Percentiles rank a stretch among this genome's conserved stretches.
Conservation (phyloP, 2,888 invertebrate genomes). For the Nomada goodeniana region DNA sequence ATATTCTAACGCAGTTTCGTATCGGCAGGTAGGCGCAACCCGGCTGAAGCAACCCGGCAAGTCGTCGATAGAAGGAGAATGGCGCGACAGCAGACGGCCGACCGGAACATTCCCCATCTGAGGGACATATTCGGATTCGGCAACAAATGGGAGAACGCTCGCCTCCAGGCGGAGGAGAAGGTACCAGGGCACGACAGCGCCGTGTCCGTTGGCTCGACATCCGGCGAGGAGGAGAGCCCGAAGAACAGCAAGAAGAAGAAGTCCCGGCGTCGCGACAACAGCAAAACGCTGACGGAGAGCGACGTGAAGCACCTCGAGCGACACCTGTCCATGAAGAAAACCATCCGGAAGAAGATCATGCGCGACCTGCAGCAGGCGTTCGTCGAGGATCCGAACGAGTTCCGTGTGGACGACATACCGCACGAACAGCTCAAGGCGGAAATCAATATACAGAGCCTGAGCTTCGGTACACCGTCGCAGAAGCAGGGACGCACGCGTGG, state of each 20-base stretch:
- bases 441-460: slow-evolving; percentile 88
- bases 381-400: slow-evolving; percentile 90
- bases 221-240: slow-evolving; percentile 82
- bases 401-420: slow-evolving; percentile 89
- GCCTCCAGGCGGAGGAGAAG: slow-evolving; percentile 79
- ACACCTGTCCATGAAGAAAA: slow-evolving; percentile 94
- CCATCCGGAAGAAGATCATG: slow-evolving; percentile 94
- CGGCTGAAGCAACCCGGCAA: not conserved
- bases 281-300: slow-evolving; percentile 88
- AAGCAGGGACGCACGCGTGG: slow-evolving; percentile 85
- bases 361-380: slow-evolving; percentile 91
- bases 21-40: not conserved
- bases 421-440: slow-evolving; percentile 89
- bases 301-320: slow-evolving; percentile 91
- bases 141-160: slow-evolving; percentile 82
- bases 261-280: slow-evolving; percentile 89
- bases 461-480: slow-evolving; percentile 85
- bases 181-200: slow-evolving; percentile 83
- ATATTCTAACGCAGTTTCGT: slow-evolving; percentile 1
- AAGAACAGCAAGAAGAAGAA: slow-evolving; percentile 87
- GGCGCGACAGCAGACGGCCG: slow-evolving; percentile 86
- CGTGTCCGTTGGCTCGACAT: slow-evolving; percentile 83
- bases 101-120: slow-evolving; percentile 91
- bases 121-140: slow-evolving; percentile 90
- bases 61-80: slow-evolving; percentile 54